Conservation (phyloP, 2,888 invertebrate species). For the Sthenelais limicola region DNA sequence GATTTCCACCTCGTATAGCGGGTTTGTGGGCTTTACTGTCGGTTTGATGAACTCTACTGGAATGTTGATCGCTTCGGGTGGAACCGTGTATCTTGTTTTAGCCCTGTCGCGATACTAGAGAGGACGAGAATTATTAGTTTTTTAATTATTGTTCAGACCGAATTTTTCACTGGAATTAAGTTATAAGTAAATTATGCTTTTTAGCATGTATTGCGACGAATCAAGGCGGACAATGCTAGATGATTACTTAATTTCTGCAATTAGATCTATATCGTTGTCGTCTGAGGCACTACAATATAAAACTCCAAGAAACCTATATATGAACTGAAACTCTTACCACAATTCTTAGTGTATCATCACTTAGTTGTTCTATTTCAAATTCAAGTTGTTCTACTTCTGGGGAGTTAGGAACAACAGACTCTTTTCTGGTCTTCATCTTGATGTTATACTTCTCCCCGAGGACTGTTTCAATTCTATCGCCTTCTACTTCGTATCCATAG, state of each 20-base stretch:
- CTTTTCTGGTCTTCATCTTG: not conserved
- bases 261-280: too few relatives aligned
- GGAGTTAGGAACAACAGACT: not conserved
- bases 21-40: not conserved
- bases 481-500: slow-evolving; percentile 17
- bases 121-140: not conserved
- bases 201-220: too few relatives aligned
- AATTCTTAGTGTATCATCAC: slow-evolving; percentile 9
- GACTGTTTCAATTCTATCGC: not conserved
- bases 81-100: slow-evolving; percentile 4
- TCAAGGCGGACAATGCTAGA: too few relatives aligned
- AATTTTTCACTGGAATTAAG: not conserved
- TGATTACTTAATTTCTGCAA: too few relatives aligned
- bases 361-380: slow-evolving; percentile 7
- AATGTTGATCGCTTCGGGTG: slow-evolving; percentile 35
- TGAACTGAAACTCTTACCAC: not conserved
- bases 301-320: not conserved
- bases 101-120: slow-evolving; percentile 22
- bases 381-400: slow-evolving; percentile 10
- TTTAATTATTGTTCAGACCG: not conserved
- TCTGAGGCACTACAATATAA: not conserved
- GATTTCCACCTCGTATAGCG: slow-evolving; percentile 27
- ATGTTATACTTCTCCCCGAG: slow-evolving; percentile 7
- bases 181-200: too few relatives aligned
- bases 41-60: slow-evolving; percentile 20